Base-by-base conservation (phyloP, 2,113 vertebrate species). In the Chaetodon trifascialis region DNA sequence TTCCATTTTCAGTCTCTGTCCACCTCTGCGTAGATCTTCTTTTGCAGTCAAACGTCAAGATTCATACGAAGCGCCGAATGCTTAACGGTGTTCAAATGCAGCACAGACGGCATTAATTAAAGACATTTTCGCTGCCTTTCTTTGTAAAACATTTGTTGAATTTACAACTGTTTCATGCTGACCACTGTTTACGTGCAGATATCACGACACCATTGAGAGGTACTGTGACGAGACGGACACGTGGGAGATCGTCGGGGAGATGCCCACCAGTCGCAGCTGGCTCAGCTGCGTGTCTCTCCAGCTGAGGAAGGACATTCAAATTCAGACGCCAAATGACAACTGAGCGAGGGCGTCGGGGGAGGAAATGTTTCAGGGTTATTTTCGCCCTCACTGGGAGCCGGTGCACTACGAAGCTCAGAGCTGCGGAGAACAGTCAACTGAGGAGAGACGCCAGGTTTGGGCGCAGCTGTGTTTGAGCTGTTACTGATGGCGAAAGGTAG, bases 251-350 rank as follows among this genome's bases (percentile, higher is more conserved):
- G 91, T 96, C 0, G 95, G 95, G 3, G 95, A 96, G 90, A 95
- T 96, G 96, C 94, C 94, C 36, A 95, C 95, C 66, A 96, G 96
- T 73, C 95, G 95, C 46, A 96, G 96, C 90, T 96, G 95, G 95
- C 91, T 96, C 69, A 96, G 96, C 91, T 96, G 96, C 4, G 95
- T 95, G 8, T 94, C 96, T 6, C 92, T 96, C 9, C 95, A 91
- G 79, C 90, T 96, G 68, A 93, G 92, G 78, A 96, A 96, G 71
- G 94, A 96, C 80, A 66, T 92, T 46, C 86, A 83, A 44, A 69
- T 36, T 38, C 90, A 59, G 38, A 83, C 85, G 0, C 77, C 87
- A 17, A 79, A 86, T 4, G 92, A 95, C 38, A 93, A 91, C 82
- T 94, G 79, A 94, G 72, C 9, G 9, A 12, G 1, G 8, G 40